Evolutionary conservation across 2,113 vertebrate species (phyloP).

Genomic region (Eudyptes chrysolophus): DNA sequence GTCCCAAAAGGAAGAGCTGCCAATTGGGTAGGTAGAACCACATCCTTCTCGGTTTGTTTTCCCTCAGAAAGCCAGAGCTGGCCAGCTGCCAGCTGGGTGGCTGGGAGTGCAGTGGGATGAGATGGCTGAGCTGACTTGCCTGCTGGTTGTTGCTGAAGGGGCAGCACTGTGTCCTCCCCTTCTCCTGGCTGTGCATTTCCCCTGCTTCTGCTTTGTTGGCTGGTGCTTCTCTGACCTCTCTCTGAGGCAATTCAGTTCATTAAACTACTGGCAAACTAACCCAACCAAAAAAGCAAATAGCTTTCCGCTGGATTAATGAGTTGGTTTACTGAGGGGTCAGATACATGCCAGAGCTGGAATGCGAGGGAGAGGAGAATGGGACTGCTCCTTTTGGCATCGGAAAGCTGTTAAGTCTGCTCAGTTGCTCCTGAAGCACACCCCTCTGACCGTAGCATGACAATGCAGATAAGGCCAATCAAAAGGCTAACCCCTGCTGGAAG

Average conservation of each 20-base stretch:
- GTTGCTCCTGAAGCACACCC: not conserved
- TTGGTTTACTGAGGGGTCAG: constrained; percentile 11
- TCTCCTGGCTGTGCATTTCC: not conserved
- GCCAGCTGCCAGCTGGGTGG: not conserved
- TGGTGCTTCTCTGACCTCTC: constrained; percentile 8
- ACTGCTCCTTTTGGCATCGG: constrained; percentile 57
- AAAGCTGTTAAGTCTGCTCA: constrained; percentile 29
- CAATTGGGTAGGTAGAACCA: not conserved
- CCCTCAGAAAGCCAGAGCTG: not conserved
- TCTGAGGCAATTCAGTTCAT: constrained; percentile 16
- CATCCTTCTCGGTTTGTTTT: not conserved
- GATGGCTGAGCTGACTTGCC: not conserved
- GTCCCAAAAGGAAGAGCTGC: not conserved
- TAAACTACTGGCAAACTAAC: constrained; percentile 20
- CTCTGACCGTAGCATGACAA: not conserved
- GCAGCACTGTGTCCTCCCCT: not conserved
- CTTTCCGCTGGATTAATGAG: constrained; percentile 3
- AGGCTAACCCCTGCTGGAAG: constrained; percentile 57
- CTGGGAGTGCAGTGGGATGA: not conserved
- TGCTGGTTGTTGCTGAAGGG: not conserved
- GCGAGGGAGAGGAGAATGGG: not conserved
- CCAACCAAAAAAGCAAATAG: constrained; percentile 23
- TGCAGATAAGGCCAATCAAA: constrained; percentile 49
- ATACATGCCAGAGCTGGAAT: constrained; percentile 21
- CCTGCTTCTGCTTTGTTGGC: not conserved